Percentiles rank a stretch among this genome's conserved stretches.
Conservation (phyloP, 2,113 vertebrate genomes). For the Ophthalmolycus amberensis region DNA sequence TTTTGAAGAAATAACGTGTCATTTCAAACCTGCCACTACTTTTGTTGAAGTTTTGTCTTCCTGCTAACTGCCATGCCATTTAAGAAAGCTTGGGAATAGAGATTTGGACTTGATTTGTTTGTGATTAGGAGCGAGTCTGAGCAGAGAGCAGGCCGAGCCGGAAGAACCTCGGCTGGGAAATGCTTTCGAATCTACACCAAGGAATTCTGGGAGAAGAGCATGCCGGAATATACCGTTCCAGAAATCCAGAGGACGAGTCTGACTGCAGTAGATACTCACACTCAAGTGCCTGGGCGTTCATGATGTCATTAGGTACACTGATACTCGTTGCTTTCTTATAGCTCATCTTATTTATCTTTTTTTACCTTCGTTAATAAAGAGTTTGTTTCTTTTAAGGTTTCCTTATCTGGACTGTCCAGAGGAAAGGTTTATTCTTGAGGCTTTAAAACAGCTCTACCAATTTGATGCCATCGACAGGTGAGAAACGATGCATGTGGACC, state of each 20-base stretch:
- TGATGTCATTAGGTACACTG: constrained; percentile 92
- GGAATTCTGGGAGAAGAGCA: constrained; percentile 95
- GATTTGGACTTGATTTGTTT: constrained; percentile 14
- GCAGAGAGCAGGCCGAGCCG: constrained; percentile 93
- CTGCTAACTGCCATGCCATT: not conserved
- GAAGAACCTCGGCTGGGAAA: constrained; percentile 91
- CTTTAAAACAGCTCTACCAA: constrained; percentile 95
- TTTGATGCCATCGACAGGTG: constrained; percentile 96
- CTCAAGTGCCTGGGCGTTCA: constrained; percentile 95
- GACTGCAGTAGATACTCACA: constrained; percentile 92
- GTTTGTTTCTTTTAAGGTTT: constrained; percentile 83
- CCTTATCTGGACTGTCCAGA: constrained; percentile 95
- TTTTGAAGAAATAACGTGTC: not conserved
- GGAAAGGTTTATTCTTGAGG: constrained; percentile 94
- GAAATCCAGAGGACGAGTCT: constrained; percentile 95
- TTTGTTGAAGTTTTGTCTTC: not conserved
- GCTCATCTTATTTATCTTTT: not conserved
- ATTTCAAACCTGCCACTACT: not conserved
- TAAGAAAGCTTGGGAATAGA: not conserved
- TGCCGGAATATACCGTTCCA: constrained; percentile 94
- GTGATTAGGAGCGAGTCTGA: constrained; percentile 90
- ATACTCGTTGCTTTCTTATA: not conserved
- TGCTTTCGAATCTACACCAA: constrained; percentile 90
- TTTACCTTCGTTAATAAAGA: not conserved
- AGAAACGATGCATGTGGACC: constrained; percentile 28